These are phyloP conservation scores for Drosophila buzzatii DNA, from an alignment of 2,888 invertebrate species.

Conservation along the genomic window DNA sequence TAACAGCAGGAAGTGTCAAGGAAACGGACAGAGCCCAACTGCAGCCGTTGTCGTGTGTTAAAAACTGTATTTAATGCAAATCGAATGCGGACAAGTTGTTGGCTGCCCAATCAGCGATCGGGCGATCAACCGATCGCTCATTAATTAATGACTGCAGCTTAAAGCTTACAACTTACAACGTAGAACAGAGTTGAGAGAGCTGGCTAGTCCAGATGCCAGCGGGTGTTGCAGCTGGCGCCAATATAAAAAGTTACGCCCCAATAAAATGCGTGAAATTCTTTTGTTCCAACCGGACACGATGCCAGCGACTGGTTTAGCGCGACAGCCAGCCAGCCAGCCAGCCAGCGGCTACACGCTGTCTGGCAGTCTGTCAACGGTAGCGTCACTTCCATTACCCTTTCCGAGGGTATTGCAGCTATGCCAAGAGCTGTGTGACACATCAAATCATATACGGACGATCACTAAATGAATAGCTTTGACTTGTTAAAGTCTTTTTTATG, in stretches of 20 bases:
- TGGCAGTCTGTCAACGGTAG: constrained; percentile 28
- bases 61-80: constrained; percentile 69
- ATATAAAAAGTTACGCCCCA: constrained; percentile 43
- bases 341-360: constrained; percentile 45
- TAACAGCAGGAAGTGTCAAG: constrained; percentile 70
- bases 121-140: constrained; percentile 35
- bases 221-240: constrained; percentile 21
- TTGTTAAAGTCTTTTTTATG: too few relatives aligned
- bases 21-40: constrained; percentile 53
- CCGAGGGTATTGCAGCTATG: not conserved
- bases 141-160: constrained; percentile 72
- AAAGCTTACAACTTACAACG: constrained; percentile 60
- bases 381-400: constrained; percentile 24
- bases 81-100: constrained; percentile 60
- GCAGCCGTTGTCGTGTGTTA: constrained; percentile 42
- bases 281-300: constrained; percentile 74
- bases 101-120: constrained; percentile 30
- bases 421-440: not conserved
- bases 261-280: constrained; percentile 62
- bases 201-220: constrained; percentile 25
- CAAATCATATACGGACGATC: not conserved
- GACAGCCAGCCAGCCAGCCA: not conserved
- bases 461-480: not conserved
- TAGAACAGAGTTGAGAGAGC: constrained; percentile 57
- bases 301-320: constrained; percentile 59